Conservation (phyloP, 1,140 invertebrate genomes). For the Drosophila murphyi region DNA sequence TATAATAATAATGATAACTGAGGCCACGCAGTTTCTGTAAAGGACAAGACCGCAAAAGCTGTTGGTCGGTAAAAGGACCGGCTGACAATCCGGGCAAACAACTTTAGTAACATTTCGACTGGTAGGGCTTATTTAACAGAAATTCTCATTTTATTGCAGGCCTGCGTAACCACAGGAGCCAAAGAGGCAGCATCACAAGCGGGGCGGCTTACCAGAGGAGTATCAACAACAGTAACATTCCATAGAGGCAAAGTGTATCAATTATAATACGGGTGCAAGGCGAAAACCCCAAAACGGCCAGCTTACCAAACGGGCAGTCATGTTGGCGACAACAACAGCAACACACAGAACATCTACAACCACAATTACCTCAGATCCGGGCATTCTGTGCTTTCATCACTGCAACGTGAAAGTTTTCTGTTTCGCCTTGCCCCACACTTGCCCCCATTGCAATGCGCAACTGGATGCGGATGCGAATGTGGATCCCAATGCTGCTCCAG, state of each 20-base stretch:
- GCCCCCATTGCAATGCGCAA: slow-evolving; percentile 89
- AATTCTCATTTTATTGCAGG: slow-evolving; percentile 63
- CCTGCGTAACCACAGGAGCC: slow-evolving; percentile 54
- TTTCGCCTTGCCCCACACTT: slow-evolving; percentile 89
- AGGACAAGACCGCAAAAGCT: slow-evolving; percentile 28
- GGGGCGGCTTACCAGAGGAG: slow-evolving; percentile 6
- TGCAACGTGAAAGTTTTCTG: slow-evolving; percentile 92
- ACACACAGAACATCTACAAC: slow-evolving; percentile 43
- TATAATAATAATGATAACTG: slow-evolving; percentile 43
- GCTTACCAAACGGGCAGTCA: slow-evolving; percentile 27
- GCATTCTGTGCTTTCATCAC: slow-evolving; percentile 93
- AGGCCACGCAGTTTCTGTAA: slow-evolving; percentile 7
- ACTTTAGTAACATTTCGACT: slow-evolving; percentile 55
- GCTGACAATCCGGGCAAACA: slow-evolving; percentile 47
- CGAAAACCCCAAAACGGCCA: slow-evolving; percentile 12
- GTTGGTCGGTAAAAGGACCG: slow-evolving; percentile 19
- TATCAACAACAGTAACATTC: slow-evolving; percentile 2
- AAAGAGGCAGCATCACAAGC: slow-evolving; percentile 28
- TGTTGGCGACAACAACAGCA: slow-evolving; percentile 42
- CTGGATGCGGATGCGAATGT: slow-evolving; percentile 81
- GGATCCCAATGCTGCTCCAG: slow-evolving; percentile 8
- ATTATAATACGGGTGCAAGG: slow-evolving; percentile 76
- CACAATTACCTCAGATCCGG: slow-evolving; percentile 87
- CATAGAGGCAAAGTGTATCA: slow-evolving; percentile 75
- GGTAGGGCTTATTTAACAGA: slow-evolving; percentile 69